phyloP scores from a whole-genome alignment of 2,797 vertebrate genomes.

The Clarias platycephalus region DNA sequence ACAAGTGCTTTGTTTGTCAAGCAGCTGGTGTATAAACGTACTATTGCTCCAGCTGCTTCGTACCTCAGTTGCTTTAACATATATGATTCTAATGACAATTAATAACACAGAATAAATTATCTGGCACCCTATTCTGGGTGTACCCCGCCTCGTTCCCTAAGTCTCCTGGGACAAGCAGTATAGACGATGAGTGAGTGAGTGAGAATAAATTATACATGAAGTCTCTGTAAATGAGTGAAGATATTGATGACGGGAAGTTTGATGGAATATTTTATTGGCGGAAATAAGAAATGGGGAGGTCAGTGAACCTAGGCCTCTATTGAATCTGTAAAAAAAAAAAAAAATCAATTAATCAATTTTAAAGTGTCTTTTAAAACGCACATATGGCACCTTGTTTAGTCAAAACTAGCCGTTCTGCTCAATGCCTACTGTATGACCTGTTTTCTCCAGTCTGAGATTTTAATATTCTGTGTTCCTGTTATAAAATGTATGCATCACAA shows the following conservation, averaged over 20 bases:
- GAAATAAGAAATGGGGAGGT: neutral
- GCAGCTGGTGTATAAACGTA: neutral
- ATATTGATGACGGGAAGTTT: neutral
- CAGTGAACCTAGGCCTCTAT: neutral
- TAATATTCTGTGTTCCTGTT: slow-evolving; percentile 1
- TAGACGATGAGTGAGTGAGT: too few species aligned
- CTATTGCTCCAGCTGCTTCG: too few species aligned
- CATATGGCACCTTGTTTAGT: neutral
- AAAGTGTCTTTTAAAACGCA: neutral
- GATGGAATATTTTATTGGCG: neutral
- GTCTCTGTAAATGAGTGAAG: neutral
- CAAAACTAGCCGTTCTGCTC: neutral
- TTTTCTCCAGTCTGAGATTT: neutral
- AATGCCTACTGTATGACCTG: neutral
- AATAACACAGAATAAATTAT: neutral
- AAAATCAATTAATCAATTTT: slow-evolving; percentile 2
- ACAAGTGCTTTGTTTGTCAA: neutral
- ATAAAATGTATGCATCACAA: neutral
- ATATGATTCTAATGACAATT: neutral
- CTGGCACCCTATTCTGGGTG: too few species aligned
- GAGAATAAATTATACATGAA: neutral
- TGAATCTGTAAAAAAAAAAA: neutral
- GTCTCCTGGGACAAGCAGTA: too few species aligned
- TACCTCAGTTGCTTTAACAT: neutral
- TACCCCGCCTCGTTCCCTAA: too few species aligned